Percentiles rank a stretch among this genome's conserved stretches.
phyloP scores from a whole-genome alignment of 2,113 vertebrate species.

The Phyllopteryx taeniolatus region DNA sequence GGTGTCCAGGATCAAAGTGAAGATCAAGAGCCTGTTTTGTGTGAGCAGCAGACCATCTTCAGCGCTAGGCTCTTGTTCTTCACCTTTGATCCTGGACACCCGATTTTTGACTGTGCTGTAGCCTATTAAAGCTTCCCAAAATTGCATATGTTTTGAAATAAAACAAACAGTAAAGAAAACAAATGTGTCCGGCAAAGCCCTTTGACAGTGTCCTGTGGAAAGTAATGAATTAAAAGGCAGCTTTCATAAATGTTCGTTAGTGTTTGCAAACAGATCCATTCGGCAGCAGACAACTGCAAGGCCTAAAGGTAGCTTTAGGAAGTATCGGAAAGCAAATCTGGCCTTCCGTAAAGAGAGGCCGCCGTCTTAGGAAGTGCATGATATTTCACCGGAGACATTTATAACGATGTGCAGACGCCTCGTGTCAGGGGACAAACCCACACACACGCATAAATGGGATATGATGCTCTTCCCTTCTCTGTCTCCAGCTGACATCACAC shows the following conservation, averaged over 20 bases:
- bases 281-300: too few relatives aligned
- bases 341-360: background rate
- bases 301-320: background rate
- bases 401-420: slow-evolving; percentile 40
- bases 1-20: too few relatives aligned
- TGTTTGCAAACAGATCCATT: background rate
- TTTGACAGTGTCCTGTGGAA: background rate
- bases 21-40: too few relatives aligned
- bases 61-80: too few relatives aligned
- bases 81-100: too few relatives aligned
- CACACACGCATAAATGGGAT: slow-evolving; percentile 54
- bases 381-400: slow-evolving; percentile 45
- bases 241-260: background rate
- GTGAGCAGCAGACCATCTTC: too few relatives aligned
- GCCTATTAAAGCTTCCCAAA: too few relatives aligned
- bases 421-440: slow-evolving; percentile 63
- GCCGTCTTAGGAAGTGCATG: background rate
- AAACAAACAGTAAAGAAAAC: too few relatives aligned
- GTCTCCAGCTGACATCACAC: slow-evolving; percentile 72
- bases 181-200: background rate
- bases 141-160: too few relatives aligned
- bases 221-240: too few relatives aligned
- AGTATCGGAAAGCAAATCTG: background rate
- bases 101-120: too few relatives aligned
- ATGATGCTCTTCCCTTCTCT: slow-evolving; percentile 67